phyloP scores from a whole-genome alignment of 2,888 invertebrate species.

The Dyspetes luteomarginatus region DNA sequence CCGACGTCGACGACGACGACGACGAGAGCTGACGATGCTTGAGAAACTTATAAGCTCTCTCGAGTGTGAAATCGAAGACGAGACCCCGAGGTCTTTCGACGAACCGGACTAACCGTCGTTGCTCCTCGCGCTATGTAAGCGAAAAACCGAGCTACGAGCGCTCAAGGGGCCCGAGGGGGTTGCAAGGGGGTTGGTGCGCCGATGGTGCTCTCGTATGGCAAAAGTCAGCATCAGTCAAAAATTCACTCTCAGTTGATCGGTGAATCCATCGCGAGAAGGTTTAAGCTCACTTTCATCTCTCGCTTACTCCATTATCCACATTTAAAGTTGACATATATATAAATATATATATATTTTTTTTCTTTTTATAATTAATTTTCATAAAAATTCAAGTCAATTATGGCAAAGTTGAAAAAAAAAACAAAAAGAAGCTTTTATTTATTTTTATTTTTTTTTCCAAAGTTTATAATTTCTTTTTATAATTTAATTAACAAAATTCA shows the following conservation, averaged over 20 bases:
- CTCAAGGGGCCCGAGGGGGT: constrained; percentile 48
- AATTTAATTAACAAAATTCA: background rate
- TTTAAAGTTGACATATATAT: too few species aligned
- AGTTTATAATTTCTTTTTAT: background rate
- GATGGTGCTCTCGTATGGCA: constrained; percentile 6
- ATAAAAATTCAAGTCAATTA: too few species aligned
- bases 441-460: too few species aligned
- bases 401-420: too few species aligned
- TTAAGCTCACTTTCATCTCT: constrained; percentile 18
- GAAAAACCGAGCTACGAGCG: constrained; percentile 22
- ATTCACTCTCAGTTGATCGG: constrained; percentile 59
- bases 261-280: constrained; percentile 55
- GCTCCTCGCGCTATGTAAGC: constrained; percentile 19
- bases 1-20: too few species aligned
- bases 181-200: constrained; percentile 4
- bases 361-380: too few species aligned
- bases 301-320: background rate
- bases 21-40: constrained; percentile 68
- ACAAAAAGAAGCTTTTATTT: too few species aligned
- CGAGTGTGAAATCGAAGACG: constrained; percentile 64
- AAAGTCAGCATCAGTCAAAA: constrained; percentile 45
- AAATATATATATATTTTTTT: too few species aligned
- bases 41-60: constrained; percentile 62
- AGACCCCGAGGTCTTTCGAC: constrained; percentile 39
- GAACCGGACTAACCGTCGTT: constrained; percentile 17